Conservation (phyloP, 2,888 invertebrate species). For the Anthophora plumipes region DNA sequence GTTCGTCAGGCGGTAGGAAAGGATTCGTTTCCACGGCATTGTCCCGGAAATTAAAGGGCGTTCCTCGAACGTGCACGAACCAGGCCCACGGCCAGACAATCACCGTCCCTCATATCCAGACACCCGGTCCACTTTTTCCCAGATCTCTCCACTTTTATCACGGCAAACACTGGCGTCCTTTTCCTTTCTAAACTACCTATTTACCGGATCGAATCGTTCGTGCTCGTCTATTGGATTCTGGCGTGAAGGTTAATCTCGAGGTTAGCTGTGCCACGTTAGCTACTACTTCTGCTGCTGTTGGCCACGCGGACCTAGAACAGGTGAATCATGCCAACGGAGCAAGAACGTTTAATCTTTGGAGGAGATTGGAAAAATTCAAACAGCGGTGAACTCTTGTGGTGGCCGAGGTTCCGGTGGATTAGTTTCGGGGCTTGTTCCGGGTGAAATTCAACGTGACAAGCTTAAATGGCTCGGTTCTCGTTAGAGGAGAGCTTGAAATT, state of each 20-base stretch:
- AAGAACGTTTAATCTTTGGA: constrained; percentile 70
- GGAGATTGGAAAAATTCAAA: constrained; percentile 68
- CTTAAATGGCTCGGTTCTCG: neutral
- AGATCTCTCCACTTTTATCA: constrained; percentile 63
- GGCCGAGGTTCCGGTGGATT: neutral
- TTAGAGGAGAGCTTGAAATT: no score
- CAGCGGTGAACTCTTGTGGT: neutral
- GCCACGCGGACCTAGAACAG: constrained; percentile 42
- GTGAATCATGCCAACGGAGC: constrained; percentile 58
- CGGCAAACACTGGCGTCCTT: constrained; percentile 11
- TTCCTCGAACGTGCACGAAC: constrained; percentile 38
- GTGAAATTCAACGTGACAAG: neutral
- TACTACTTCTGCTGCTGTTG: no score
- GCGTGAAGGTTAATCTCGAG: constrained; percentile 59
- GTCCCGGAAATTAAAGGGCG: constrained; percentile 74
- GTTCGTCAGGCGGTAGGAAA: constrained; percentile 48
- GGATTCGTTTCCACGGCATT: constrained; percentile 59
- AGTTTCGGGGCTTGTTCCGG: neutral
- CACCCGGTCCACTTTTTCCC: constrained; percentile 31
- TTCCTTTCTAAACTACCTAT: constrained; percentile 71
- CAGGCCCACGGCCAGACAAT: constrained; percentile 56
- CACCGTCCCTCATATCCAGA: constrained; percentile 64
- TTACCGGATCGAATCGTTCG: constrained; percentile 65
- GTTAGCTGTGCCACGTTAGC: neutral
- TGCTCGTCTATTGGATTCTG: constrained; percentile 63